Evolutionary conservation across 2,888 invertebrate genomes (phyloP), one percentile per base, ranked within the genome.

Genomic region (Chymomyza procnemis): DNA sequence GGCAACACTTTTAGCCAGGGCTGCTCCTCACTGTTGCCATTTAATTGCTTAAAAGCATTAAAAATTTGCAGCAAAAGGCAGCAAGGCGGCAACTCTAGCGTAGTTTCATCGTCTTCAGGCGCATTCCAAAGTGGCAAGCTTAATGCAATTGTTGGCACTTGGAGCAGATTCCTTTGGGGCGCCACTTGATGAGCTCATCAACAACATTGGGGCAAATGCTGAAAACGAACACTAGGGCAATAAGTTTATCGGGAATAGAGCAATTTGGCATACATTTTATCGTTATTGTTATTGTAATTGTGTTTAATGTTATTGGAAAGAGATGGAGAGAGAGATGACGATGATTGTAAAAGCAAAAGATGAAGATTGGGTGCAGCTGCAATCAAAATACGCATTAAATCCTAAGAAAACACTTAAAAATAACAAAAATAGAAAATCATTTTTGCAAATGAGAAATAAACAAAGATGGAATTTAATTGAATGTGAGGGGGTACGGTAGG

Each of bases 111-210:
- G 0, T 64, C 59, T 52, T 47, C 48, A 50, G 50, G 50, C 6
- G 16, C 16, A 18, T 18, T 14, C 50, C 50, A 50, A 55, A 55
- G 55, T 55, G 55, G 16, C 50, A 26, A 21, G 21, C 67, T 63
- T 50, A 48, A 55, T 64, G 70, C 67, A 54, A 54, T 59, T 68
- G 9, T 46, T n/a, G n/a, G 21, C n/a, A n/a, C 26, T 8, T 4
- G 56, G 56, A 18, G 0, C 12, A 16, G n/a, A 16, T 21, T 22
- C 26, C 6, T 6, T 41, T n/a, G 67, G 70, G 64, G 54, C 41
- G 14, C 50, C 54, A 62, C 61, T 71, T 81, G 84, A 80, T 80
- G 84, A 67, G 79, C 74, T 80, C 79, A 81, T 81, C 26, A 22
- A 3, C 22, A 3, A 3, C 22, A 80, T 84, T 84, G 79, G 70